These are phyloP conservation scores for Drosophila prosaltans DNA, from an alignment of 1,140 invertebrate genomes.

Conservation along the genomic window DNA sequence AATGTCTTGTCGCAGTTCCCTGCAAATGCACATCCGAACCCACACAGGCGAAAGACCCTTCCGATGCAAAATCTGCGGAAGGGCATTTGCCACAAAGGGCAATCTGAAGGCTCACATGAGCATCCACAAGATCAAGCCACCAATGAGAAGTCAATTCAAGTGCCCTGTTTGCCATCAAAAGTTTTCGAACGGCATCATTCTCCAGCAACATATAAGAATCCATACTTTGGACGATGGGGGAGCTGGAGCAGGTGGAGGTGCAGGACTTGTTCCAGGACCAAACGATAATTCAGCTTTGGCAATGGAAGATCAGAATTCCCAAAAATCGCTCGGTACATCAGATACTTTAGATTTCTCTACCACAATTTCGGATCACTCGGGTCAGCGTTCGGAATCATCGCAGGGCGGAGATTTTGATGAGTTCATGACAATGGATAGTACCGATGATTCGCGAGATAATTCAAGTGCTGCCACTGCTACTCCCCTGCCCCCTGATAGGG, in stretches of 20 bases:
- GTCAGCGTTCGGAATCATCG: conserved; percentile 76
- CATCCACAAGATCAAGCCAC: conserved; percentile 96
- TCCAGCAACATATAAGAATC: conserved; percentile 97
- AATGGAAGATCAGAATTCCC: conserved; percentile 75
- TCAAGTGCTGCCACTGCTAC: conserved; percentile 57
- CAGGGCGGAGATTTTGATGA: conserved; percentile 79
- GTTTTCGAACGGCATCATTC: conserved; percentile 96
- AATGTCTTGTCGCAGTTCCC: conserved; percentile 97
- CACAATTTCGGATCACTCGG: conserved; percentile 77
- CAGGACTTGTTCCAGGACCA: not conserved
- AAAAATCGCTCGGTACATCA: conserved; percentile 75
- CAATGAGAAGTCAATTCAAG: conserved; percentile 95
- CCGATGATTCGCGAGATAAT: conserved; percentile 76
- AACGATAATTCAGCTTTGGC: not conserved
- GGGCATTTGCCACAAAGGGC: conserved; percentile 98
- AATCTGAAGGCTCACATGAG: conserved; percentile 99
- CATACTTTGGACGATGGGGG: conserved; percentile 91
- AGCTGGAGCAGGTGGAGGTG: conserved; percentile 74
- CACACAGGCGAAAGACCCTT: conserved; percentile 94
- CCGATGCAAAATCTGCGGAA: conserved; percentile 97
- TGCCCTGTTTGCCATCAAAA: conserved; percentile 99
- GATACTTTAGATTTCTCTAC: conserved; percentile 80
- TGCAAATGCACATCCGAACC: conserved; percentile 99
- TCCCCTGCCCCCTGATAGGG: conserved; percentile 41
- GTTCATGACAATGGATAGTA: conserved; percentile 82